Percentiles rank a stretch among this genome's conserved stretches.
These are phyloP conservation scores for Anadara kagoshimensis DNA, from an alignment of 1,140 invertebrate species.

Conservation along the genomic window DNA sequence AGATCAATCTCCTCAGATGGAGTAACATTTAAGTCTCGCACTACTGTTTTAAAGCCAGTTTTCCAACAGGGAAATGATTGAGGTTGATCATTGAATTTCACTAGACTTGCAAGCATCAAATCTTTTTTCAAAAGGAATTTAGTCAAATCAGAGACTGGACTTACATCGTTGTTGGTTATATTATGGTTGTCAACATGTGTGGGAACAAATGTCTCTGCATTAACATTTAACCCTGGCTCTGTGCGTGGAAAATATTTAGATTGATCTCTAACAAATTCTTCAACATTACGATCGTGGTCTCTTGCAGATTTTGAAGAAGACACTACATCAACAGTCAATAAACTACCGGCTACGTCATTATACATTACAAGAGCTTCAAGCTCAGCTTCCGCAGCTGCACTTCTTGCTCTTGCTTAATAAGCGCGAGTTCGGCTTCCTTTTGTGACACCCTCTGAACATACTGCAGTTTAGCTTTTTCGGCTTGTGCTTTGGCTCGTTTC, in stretches of 20 bases:
- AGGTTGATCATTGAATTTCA: constrained; percentile 15
- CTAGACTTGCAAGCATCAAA: constrained; percentile 10
- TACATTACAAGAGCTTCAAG: neutral
- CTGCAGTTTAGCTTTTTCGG: too few species aligned
- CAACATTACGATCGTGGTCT: neutral
- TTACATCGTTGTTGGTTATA: neutral
- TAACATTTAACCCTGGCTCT: too few species aligned
- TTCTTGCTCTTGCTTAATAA: constrained; percentile 5
- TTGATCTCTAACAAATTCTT: neutral
- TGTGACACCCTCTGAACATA: too few species aligned
- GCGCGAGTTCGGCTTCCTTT: too few species aligned
- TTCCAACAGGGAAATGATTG: constrained; percentile 18
- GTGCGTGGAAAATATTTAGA: constrained; percentile 1
- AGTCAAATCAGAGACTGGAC: neutral
- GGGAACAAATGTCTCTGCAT: too few species aligned
- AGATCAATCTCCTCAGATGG: constrained; percentile 27
- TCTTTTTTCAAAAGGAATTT: constrained; percentile 29
- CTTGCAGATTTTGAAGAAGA: neutral
- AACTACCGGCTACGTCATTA: neutral
- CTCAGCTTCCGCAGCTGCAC: constrained; percentile 2
- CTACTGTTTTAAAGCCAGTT: constrained; percentile 15
- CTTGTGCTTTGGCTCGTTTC: too few species aligned
- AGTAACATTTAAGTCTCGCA: constrained; percentile 3
- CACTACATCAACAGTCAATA: neutral
- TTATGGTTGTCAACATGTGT: too few species aligned